phyloP scores from a whole-genome alignment of 2,113 vertebrate species.

The Amazona vittata region DNA sequence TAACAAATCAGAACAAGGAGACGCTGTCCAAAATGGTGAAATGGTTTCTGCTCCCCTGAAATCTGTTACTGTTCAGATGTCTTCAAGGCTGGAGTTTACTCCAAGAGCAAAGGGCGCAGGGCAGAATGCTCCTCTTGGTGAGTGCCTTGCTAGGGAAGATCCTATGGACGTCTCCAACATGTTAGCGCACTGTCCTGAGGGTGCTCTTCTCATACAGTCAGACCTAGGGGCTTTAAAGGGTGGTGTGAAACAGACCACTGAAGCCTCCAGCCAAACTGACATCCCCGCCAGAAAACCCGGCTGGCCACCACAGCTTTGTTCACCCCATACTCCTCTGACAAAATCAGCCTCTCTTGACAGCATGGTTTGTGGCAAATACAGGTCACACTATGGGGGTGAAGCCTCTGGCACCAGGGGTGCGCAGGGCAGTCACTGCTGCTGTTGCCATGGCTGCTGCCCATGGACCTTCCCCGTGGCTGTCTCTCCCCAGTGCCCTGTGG shows the following conservation, averaged over 20 bases:
- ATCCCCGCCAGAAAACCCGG: not conserved
- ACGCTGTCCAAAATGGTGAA: not conserved
- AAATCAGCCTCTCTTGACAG: slow-evolving; percentile 69
- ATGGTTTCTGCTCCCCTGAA: not conserved
- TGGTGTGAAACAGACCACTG: not conserved
- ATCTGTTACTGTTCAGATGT: slow-evolving; percentile 64
- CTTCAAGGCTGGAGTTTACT: slow-evolving; percentile 43
- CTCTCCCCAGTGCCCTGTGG: not conserved
- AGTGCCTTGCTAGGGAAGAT: not conserved
- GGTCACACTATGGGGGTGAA: not conserved
- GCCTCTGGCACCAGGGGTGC: too few species aligned
- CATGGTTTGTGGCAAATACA: not conserved
- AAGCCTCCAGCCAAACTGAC: slow-evolving; percentile 58
- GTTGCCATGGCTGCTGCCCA: not conserved
- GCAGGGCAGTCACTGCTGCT: not conserved
- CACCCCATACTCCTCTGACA: not conserved
- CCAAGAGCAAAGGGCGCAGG: not conserved
- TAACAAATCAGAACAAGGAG: not conserved
- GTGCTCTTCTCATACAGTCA: not conserved
- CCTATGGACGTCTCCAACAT: not conserved
- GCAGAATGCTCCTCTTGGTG: not conserved
- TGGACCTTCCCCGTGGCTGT: not conserved
- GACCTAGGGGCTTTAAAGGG: not conserved
- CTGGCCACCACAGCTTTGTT: not conserved
- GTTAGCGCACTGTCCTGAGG: not conserved